Evolutionary conservation across 2,888 invertebrate genomes (phyloP).

Genomic region (Eledona agricola): DNA sequence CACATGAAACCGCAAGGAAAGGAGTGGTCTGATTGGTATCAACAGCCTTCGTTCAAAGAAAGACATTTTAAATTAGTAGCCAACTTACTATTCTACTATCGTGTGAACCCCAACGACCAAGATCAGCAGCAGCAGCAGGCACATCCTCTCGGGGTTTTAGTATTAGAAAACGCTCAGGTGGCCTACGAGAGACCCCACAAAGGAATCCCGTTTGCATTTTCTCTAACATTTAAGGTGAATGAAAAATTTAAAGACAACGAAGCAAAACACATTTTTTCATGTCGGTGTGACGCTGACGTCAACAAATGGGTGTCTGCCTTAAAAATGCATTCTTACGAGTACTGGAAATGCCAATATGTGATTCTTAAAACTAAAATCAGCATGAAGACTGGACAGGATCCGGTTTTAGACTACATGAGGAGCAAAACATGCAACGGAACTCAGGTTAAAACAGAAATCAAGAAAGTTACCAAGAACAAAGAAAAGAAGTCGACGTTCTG

Average conservation of each 20-base stretch:
- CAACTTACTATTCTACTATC: constrained; percentile 81
- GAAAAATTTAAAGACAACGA: constrained; percentile 66
- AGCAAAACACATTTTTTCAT: constrained; percentile 73
- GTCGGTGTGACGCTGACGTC: constrained; percentile 75
- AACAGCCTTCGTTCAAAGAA: constrained; percentile 70
- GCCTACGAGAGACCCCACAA: constrained; percentile 72
- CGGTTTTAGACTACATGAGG: constrained; percentile 56
- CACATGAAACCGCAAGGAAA: constrained; percentile 72
- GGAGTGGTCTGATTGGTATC: constrained; percentile 63
- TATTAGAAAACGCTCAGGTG: constrained; percentile 77
- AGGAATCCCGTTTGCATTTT: constrained; percentile 78
- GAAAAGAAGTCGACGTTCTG: constrained; percentile 56
- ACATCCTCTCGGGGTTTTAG: constrained; percentile 76
- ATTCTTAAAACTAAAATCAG: constrained; percentile 73
- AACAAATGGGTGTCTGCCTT: constrained; percentile 76
- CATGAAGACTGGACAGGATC: constrained; percentile 73
- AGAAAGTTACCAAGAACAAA: constrained; percentile 44
- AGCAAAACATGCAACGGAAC: constrained; percentile 43
- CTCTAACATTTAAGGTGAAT: constrained; percentile 70
- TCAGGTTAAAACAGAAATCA: constrained; percentile 42
- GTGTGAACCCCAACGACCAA: constrained; percentile 65
- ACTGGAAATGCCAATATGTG: constrained; percentile 71
- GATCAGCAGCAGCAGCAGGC: constrained; percentile 62
- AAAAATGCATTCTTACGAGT: constrained; percentile 76
- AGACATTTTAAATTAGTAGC: constrained; percentile 79